Evolutionary conservation across 2,888 invertebrate species (phyloP).

Genomic region (Cryptocephalus primarius): DNA sequence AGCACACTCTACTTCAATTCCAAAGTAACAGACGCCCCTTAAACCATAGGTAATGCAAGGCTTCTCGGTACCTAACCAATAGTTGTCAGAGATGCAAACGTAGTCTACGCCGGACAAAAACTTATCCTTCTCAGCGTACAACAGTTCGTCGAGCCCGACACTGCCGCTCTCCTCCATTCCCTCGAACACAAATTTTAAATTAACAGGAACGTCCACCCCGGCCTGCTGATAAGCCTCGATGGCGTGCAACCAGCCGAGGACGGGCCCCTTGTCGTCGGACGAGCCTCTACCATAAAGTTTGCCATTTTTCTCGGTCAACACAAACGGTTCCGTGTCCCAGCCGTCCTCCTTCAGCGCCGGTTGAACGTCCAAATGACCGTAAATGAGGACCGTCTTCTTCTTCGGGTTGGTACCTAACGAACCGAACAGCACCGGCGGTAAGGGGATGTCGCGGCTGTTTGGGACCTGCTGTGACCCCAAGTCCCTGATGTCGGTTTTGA

Average conservation of each 20-base stretch:
- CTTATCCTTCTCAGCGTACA: constrained; percentile 57
- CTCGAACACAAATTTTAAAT: constrained; percentile 86
- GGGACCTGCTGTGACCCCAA: constrained; percentile 51
- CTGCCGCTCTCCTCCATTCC: constrained; percentile 99
- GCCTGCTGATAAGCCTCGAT: constrained; percentile 75
- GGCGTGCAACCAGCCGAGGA: constrained; percentile 91
- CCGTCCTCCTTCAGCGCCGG: constrained; percentile 89
- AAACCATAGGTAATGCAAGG: constrained; percentile 97
- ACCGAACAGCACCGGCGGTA: constrained; percentile 81
- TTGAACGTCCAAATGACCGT: constrained; percentile 98
- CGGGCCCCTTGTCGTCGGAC: constrained; percentile 87
- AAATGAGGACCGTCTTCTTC: constrained; percentile 89
- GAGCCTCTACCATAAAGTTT: constrained; percentile 84
- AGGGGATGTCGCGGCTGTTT: constrained; percentile 58
- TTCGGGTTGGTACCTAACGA: constrained; percentile 65
- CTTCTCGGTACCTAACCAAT: constrained; percentile 94
- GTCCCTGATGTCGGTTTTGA: constrained; percentile 25
- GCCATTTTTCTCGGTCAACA: constrained; percentile 72
- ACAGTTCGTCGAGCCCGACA: constrained; percentile 82
- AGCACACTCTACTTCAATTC: constrained; percentile 78
- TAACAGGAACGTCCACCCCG: constrained; percentile 51
- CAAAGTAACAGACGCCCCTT: constrained; percentile 87
- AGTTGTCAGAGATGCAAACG: constrained; percentile 97
- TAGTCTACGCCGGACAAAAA: constrained; percentile 81
- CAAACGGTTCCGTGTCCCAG: constrained; percentile 93